Conservation (phyloP, 2,888 invertebrate genomes). For the Pristionchus japonicus region DNA sequence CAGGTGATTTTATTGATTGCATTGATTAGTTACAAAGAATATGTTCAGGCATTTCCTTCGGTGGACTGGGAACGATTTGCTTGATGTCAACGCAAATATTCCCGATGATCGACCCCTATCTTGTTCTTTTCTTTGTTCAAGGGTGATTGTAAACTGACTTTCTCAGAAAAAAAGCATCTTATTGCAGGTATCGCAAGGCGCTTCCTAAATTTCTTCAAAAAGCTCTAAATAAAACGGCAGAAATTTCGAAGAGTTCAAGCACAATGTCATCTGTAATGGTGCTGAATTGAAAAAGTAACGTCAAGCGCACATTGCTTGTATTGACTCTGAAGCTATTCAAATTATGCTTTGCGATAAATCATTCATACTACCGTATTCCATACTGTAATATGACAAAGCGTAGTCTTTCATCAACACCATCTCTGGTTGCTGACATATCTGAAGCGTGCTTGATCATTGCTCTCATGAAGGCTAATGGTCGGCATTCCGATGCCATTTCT, state of each 20-base stretch:
- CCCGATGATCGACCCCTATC: not conserved
- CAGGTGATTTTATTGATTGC: not conserved
- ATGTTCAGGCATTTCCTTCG: not conserved
- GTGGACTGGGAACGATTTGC: not conserved
- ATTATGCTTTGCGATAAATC: too few relatives aligned
- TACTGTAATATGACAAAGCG: too few relatives aligned
- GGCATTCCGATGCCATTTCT: not conserved
- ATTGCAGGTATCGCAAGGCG: not conserved
- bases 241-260: not conserved
- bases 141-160: not conserved
- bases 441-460: not conserved
- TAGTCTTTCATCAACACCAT: not conserved
- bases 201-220: not conserved
- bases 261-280: not conserved
- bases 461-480: not conserved
- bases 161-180: too few relatives aligned
- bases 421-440: not conserved
- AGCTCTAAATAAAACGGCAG: not conserved
- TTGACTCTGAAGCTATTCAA: too few relatives aligned
- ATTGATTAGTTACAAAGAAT: not conserved
- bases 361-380: too few relatives aligned
- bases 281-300: not conserved
- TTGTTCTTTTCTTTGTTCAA: not conserved
- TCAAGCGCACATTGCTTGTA: too few relatives aligned
- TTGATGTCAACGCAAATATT: not conserved